phyloP scores from a whole-genome alignment of 2,888 invertebrate species.

The Harpalus rufipes region DNA sequence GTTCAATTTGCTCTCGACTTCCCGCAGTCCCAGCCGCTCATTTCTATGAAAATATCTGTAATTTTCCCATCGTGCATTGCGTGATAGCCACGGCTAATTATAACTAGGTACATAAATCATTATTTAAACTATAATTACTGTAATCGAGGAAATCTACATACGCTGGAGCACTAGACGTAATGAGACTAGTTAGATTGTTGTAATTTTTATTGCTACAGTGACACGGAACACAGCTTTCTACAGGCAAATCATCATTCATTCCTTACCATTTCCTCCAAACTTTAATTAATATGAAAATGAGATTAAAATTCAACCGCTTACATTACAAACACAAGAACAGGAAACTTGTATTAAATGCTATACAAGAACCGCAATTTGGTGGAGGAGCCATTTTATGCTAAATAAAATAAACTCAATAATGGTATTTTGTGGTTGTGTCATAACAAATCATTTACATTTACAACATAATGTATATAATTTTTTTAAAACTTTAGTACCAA shows the following conservation, averaged over 20 bases:
- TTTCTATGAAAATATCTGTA: conserved; percentile 43
- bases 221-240: conserved; percentile 29
- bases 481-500: no score
- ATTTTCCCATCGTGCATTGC: conserved; percentile 59
- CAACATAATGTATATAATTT: no score
- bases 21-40: not conserved
- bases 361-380: no score
- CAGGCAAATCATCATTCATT: not conserved
- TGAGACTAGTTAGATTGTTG: conserved; percentile 57
- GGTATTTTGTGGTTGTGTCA: no score
- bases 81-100: conserved; percentile 63
- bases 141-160: conserved; percentile 64
- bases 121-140: conserved; percentile 65
- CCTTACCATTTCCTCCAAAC: not conserved
- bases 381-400: no score
- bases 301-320: not conserved
- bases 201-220: conserved; percentile 45
- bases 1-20: not conserved
- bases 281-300: not conserved
- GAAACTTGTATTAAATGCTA: no score
- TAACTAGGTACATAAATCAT: conserved; percentile 65
- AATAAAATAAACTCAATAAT: no score
- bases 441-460: no score
- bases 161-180: conserved; percentile 60
- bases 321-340: not conserved